Base-by-base conservation (phyloP, 2,113 vertebrate species). In the Pseudolaguvia tuberculata region DNA sequence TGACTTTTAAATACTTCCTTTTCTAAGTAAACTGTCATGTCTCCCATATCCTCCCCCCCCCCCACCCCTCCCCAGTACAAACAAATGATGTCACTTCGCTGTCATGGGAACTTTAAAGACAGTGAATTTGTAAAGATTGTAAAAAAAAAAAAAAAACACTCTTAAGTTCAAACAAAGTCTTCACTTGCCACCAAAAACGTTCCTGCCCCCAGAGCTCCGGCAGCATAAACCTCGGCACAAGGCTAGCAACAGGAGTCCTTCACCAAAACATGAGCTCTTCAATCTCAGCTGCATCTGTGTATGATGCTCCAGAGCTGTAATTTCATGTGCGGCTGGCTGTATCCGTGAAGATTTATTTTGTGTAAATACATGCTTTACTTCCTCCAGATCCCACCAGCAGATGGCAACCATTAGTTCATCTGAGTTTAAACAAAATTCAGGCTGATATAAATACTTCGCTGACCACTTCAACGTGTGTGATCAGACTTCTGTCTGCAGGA, bases 321-420 rank as follows among this genome's bases (percentile, higher is more conserved):
- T 84, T 83, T 83, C 56, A 83, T 79, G 77, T 78, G 72, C 78
- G 47, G 70, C 80, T 53, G 68, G 73, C 72, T 82, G 81, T 80
- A 78, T 78, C 77, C 69, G 35, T 61, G 66, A 76, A 81, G 81
- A 83, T 85, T 79, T 83, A 83, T 79, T 82, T 80, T 79, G 80
- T 80, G 73, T 83, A 83, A 85, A 82, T 82, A 83, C 75, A 81
- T 73, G 72, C 61, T 85, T 80, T 76, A 62, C 79, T 75, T 80
- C 80, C 71, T 75, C 74, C 70, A 56, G 58, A 67, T 79, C 59
- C 78, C 51, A 77, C 84, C 45, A 17, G n/a, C 65, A 79, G 61
- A 47, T 79, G 83, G 58, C 76, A 86, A 57, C 76, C 75, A 0
- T 0, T 70, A 79, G 83, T 72, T 74, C 75, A 76, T 18, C 47